These are phyloP conservation scores for Oceanodroma leucorhoa DNA, from an alignment of 2,797 vertebrate species.

Conservation along the genomic window DNA sequence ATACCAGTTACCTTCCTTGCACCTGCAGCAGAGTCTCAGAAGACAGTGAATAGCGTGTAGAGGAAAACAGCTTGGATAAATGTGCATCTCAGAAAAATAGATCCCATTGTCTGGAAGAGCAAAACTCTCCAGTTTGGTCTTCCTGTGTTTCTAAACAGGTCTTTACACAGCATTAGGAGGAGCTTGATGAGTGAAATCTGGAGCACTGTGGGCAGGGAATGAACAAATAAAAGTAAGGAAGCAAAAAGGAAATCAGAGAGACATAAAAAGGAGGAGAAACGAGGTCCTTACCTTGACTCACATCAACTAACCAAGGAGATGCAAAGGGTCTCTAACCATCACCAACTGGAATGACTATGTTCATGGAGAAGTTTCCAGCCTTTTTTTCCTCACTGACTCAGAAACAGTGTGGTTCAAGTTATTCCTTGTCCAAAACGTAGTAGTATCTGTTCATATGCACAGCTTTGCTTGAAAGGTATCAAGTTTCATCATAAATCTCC, in stretches of 20 bases:
- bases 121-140: background rate
- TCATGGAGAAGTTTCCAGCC: background rate
- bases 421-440: background rate
- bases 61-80: background rate
- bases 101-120: background rate
- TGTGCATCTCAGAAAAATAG: background rate
- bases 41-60: background rate
- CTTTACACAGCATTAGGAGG: background rate
- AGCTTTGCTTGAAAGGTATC: background rate
- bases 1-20: background rate
- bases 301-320: background rate
- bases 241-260: background rate
- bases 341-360: background rate
- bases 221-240: background rate
- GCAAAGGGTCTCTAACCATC: background rate
- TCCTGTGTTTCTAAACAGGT: background rate
- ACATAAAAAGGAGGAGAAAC: background rate
- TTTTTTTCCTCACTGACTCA: background rate
- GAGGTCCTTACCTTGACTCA: background rate
- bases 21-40: background rate
- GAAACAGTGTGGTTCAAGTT: background rate
- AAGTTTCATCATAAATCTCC: background rate
- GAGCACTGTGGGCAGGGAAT: background rate
- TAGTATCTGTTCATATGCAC: background rate
- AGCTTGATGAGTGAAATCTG: background rate